A percentile compares a stretch with the other conserved stretches of the same genome.
Conservation (phyloP, 2,888 invertebrate species). For the Brenthis ino region DNA sequence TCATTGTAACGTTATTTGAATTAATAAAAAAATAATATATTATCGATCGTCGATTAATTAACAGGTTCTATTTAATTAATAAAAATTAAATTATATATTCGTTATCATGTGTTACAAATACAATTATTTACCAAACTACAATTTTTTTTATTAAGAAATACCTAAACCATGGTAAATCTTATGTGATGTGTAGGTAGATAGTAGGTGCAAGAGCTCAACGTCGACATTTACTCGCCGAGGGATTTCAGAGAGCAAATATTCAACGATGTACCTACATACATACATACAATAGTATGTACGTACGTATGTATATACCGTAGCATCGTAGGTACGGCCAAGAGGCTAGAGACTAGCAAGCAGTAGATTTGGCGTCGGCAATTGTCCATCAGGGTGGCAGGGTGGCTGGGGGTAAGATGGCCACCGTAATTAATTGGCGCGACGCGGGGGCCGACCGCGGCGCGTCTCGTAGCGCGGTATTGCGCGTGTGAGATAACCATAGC, state of each 20-base stretch:
- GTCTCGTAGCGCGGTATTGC: slow-evolving; percentile 77
- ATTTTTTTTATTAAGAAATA: too few species aligned
- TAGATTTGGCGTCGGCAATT: slow-evolving; percentile 74
- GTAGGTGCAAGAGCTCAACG: background rate
- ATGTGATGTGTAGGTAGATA: background rate
- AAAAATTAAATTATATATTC: too few species aligned
- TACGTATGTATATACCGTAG: slow-evolving; percentile 3
- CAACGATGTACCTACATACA: background rate
- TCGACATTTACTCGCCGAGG: slow-evolving; percentile 8
- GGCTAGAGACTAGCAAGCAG: slow-evolving; percentile 51
- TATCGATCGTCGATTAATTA: too few species aligned
- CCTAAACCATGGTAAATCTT: too few species aligned
- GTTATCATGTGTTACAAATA: too few species aligned
- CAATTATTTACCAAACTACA: too few species aligned
- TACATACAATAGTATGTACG: slow-evolving; percentile 4
- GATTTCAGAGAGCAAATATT: slow-evolving; percentile 12
- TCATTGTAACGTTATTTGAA: too few species aligned
- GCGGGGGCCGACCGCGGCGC: slow-evolving; percentile 80
- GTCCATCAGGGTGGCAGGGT: slow-evolving; percentile 68
- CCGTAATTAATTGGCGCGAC: slow-evolving; percentile 83
- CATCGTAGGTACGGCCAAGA: slow-evolving; percentile 47
- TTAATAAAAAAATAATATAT: too few species aligned
- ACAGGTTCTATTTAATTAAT: too few species aligned
- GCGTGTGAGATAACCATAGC: slow-evolving; percentile 51
- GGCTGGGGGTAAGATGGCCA: slow-evolving; percentile 76